Evolutionary conservation across 2,888 invertebrate genomes (phyloP).

Genomic region (Panzeria rudis): DNA sequence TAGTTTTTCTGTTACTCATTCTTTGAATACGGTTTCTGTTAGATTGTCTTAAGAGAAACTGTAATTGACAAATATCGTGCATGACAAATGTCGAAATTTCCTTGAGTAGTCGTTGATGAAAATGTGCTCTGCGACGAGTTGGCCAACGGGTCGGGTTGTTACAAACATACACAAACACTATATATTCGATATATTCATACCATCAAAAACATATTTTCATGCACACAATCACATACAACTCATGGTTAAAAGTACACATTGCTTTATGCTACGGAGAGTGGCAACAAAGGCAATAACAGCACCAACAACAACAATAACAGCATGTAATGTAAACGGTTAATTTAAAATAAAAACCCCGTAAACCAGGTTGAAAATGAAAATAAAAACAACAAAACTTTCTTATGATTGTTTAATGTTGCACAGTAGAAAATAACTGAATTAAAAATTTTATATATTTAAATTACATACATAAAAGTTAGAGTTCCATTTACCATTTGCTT

Average conservation of each 20-base stretch:
- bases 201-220: not conserved
- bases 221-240: slow-evolving; percentile 8
- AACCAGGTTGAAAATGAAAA: slow-evolving; percentile 28
- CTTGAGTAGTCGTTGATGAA: no score
- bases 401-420: not conserved
- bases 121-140: no score
- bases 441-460: not conserved
- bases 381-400: slow-evolving; percentile 2
- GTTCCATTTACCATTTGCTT: no score
- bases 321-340: slow-evolving; percentile 42
- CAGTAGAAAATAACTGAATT: not conserved
- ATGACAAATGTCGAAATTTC: no score
- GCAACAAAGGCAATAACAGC: slow-evolving; percentile 1
- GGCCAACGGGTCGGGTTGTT: no score
- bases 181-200: not conserved
- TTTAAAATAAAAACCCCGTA: slow-evolving; percentile 50
- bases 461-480: no score
- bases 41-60: no score
- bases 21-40: no score
- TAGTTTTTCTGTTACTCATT: no score
- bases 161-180: not conserved
- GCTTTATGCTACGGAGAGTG: not conserved
- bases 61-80: no score
- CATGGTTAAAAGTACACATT: not conserved
- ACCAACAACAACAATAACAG: not conserved